Conservation (phyloP, 2,113 vertebrate genomes). For the Podiceps cristatus region DNA sequence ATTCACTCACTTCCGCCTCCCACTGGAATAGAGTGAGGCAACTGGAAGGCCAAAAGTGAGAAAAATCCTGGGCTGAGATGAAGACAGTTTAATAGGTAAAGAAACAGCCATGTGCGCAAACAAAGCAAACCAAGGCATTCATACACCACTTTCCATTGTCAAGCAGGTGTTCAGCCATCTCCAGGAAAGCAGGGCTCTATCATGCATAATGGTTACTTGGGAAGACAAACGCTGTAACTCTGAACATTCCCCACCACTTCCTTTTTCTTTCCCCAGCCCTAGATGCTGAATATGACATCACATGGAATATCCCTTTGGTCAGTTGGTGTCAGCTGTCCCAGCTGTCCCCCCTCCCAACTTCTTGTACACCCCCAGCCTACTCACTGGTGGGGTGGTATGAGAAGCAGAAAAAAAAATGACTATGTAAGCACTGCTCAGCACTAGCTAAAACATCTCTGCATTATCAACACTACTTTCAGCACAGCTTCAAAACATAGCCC, state of each 20-base stretch:
- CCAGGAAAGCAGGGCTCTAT: not conserved
- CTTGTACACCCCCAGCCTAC: not conserved
- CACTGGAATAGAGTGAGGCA: not conserved
- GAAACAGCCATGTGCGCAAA: not conserved
- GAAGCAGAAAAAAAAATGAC: not conserved
- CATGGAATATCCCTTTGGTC: too few relatives aligned
- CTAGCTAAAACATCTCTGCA: not conserved
- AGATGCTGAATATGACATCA: not conserved
- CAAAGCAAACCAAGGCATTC: not conserved
- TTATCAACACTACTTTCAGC: not conserved
- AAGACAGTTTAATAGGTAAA: not conserved
- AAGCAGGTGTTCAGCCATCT: not conserved
- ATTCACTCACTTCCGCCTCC: not conserved
- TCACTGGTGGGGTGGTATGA: rapidly evolving
- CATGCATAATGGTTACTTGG: rapidly evolving
- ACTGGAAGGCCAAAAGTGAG: not conserved
- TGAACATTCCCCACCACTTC: rapidly evolving
- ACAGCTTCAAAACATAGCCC: not conserved
- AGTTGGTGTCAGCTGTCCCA: too few relatives aligned
- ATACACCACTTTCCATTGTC: rapidly evolving
- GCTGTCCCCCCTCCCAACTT: not conserved
- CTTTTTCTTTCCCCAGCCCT: not conserved
- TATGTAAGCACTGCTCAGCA: not conserved
- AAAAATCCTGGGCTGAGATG: not conserved
- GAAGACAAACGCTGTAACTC: not conserved